A percentile compares a stretch with the other conserved stretches of the same genome.
These are phyloP conservation scores for Polyommatus icarus DNA, from an alignment of 2,888 invertebrate genomes.

Conservation along the genomic window DNA sequence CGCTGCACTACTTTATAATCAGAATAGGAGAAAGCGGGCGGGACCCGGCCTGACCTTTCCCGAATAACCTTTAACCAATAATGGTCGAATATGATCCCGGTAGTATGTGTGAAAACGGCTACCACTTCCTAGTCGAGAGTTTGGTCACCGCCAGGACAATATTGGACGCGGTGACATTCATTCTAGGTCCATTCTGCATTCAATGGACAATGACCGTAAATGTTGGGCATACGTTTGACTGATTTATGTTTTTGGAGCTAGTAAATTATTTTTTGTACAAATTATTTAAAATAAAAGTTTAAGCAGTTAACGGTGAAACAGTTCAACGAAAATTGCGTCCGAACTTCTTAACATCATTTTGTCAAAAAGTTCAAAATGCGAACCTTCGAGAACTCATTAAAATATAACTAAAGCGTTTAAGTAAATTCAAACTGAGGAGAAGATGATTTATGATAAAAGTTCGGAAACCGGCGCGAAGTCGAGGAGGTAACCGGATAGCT, in stretches of 20 bases:
- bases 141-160: slow-evolving; percentile 24
- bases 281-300: background rate
- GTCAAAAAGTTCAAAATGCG: slow-evolving; percentile 1
- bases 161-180: background rate
- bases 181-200: background rate
- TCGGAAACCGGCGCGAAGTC: background rate
- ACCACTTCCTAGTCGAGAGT: slow-evolving; percentile 55
- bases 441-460: slow-evolving; percentile 13
- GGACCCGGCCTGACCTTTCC: slow-evolving; percentile 72
- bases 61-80: slow-evolving; percentile 64
- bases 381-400: slow-evolving; percentile 11
- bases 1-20: slow-evolving; percentile 69
- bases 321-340: background rate
- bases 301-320: background rate
- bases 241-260: background rate
- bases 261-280: background rate
- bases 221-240: background rate
- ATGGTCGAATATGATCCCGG: slow-evolving; percentile 61
- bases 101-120: slow-evolving; percentile 63
- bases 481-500: background rate
- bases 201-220: background rate
- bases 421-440: slow-evolving; percentile 12
- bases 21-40: slow-evolving; percentile 67
- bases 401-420: slow-evolving; percentile 13
- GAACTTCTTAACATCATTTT: background rate